phyloP scores from a whole-genome alignment of 2,888 invertebrate species.

The Trilocha varians region DNA sequence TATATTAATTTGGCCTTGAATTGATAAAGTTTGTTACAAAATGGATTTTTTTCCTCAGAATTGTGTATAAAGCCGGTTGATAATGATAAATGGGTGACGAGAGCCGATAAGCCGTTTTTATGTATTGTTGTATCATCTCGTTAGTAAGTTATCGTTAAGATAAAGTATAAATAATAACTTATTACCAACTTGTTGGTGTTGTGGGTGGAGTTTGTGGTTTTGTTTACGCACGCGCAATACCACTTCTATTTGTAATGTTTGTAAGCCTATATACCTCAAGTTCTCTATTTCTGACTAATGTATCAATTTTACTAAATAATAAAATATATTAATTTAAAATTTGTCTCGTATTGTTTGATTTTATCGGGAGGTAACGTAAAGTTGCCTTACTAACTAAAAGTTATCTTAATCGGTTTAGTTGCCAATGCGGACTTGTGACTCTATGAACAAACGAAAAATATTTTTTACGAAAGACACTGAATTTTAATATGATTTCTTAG shows the following conservation, averaged over 20 bases:
- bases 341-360: too few species aligned
- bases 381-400: too few species aligned
- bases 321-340: too few species aligned
- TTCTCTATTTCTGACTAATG: too few species aligned
- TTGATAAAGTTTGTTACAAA: conserved; percentile 4
- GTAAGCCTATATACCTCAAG: too few species aligned
- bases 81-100: conserved; percentile 11
- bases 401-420: too few species aligned
- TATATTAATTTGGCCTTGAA: conserved; percentile 1
- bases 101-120: conserved; percentile 14
- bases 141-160: neutral
- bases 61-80: conserved; percentile 1
- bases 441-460: too few species aligned
- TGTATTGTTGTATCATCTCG: neutral
- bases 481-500: too few species aligned
- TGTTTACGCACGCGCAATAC: conserved; percentile 44
- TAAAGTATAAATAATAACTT: neutral
- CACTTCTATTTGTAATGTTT: conserved; percentile 6
- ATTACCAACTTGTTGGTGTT: conserved; percentile 43
- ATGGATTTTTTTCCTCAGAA: neutral
- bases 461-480: too few species aligned
- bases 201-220: conserved; percentile 44
- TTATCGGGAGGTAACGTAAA: too few species aligned
- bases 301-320: too few species aligned
- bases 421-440: too few species aligned